phyloP scores from a whole-genome alignment of 1,140 invertebrate genomes.

The Hyposmocoma kahamanoa region DNA sequence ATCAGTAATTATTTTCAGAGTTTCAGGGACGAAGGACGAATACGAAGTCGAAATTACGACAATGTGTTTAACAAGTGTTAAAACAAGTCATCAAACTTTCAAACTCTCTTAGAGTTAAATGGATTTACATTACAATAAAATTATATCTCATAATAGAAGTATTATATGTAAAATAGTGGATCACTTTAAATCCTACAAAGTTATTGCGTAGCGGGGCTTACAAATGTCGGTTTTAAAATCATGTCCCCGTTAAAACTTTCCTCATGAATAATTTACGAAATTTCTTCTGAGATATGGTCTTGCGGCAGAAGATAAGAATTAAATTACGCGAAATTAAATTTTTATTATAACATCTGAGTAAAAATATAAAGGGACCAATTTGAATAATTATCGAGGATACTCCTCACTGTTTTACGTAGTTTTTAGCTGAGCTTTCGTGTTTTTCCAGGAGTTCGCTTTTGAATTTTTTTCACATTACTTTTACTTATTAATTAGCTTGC shows the following conservation, averaged over 20 bases:
- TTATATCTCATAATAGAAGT: too few species aligned
- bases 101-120: too few species aligned
- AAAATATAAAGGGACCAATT: constrained; percentile 50
- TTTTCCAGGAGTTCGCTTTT: not conserved
- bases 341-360: constrained; percentile 48
- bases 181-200: constrained; percentile 20
- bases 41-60: too few species aligned
- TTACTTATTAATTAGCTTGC: not conserved
- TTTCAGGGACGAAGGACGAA: too few species aligned
- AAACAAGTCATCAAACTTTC: too few species aligned
- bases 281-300: constrained; percentile 63
- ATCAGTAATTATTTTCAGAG: too few species aligned
- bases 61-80: too few species aligned
- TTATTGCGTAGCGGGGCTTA: constrained; percentile 45
- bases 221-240: constrained; percentile 68
- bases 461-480: not conserved
- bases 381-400: constrained; percentile 46
- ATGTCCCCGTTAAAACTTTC: constrained; percentile 68
- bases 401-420: constrained; percentile 22
- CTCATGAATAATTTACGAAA: constrained; percentile 71
- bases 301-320: constrained; percentile 60
- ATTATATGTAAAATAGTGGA: constrained; percentile 9
- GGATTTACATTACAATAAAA: too few species aligned
- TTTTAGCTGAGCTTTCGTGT: constrained; percentile 18
- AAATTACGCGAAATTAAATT: constrained; percentile 62